These are phyloP conservation scores for Clarias macrocephalus DNA, from an alignment of 2,113 vertebrate species.

Conservation along the genomic window DNA sequence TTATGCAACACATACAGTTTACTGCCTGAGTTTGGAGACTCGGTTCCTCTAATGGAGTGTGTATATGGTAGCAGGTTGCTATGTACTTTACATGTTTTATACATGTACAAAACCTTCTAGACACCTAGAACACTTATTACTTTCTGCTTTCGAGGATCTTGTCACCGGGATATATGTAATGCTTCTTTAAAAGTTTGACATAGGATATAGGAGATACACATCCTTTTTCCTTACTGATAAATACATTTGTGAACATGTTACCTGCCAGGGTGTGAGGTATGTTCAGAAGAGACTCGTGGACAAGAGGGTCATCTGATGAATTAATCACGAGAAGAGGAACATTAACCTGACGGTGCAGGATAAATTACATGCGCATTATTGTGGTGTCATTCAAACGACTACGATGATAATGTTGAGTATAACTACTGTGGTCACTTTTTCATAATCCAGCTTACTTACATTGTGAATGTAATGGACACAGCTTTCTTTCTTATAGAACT, in stretches of 20 bases:
- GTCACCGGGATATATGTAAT: no score
- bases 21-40: background rate
- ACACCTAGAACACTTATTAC: background rate
- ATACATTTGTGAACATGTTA: slow-evolving; percentile 55
- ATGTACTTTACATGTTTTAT: background rate
- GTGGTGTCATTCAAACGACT: background rate
- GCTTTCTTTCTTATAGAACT: slow-evolving; percentile 97
- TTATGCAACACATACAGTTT: slow-evolving; percentile 14
- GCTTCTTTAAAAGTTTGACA: no score
- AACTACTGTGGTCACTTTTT: background rate
- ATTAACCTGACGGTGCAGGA: slow-evolving; percentile 74
- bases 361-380: background rate
- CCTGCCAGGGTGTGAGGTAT: slow-evolving; percentile 94
- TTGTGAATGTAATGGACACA: slow-evolving; percentile 93
- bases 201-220: background rate
- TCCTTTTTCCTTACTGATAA: background rate
- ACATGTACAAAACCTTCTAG: background rate
- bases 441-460: slow-evolving; percentile 72
- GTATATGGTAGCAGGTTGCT: background rate
- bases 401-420: background rate
- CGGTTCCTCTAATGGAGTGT: slow-evolving; percentile 6
- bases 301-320: slow-evolving; percentile 91
- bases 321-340: slow-evolving; percentile 95
- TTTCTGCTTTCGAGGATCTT: background rate
- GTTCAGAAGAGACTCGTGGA: slow-evolving; percentile 89